Base-by-base conservation (phyloP, 2,113 vertebrate genomes). In the Proterorhinus semilunaris region DNA sequence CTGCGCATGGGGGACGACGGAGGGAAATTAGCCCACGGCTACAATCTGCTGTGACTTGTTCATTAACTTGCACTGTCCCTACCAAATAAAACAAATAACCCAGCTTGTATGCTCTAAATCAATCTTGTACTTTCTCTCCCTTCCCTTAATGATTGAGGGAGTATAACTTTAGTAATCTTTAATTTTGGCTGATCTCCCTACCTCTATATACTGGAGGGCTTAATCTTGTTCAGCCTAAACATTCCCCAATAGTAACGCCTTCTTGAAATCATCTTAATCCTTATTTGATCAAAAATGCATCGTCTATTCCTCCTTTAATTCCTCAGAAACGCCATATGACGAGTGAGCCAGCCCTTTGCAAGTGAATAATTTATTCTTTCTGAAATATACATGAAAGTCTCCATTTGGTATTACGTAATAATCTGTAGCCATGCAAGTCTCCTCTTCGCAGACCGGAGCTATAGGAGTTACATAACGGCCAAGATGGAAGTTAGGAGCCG, bases 341-440 rank as follows among this genome's bases (percentile, higher is more conserved):
- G 72, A 71, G 66, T 53, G 51, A 62, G 49, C 17, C 17, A 44
- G 36, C 57, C 78, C 69, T 58, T 51, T 5, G 42, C 42, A 10
- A 6, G 45, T 87, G 62, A 86, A 87, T 87, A 83, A 86, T 87
- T 49, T 57, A 88, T 84, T 6, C 45, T 67, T 68, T 66, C 69
- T 87, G 73, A 85, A 87, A 88, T 83, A 85, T 84, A 81, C 79
- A 89, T 87, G 83, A 86, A 86, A 76, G 85, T 71, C 71, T 85
- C 69, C 50, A 65, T 70, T 66, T 71, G 67, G 75, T 50, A 66
- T 87, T 84, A 86, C 79, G 68, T 85, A 86, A 81, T 68, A 36
- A 36, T n/a, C 50, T 10, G 42, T 62, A 42, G 59, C 73, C 79
- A 58, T 16, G 58, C 11, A 72, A 76, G 69, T 76, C 67, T 57